Evolutionary conservation across 2,888 invertebrate genomes (phyloP).

Genomic region (Galeopsomyia nigrocyanea): DNA sequence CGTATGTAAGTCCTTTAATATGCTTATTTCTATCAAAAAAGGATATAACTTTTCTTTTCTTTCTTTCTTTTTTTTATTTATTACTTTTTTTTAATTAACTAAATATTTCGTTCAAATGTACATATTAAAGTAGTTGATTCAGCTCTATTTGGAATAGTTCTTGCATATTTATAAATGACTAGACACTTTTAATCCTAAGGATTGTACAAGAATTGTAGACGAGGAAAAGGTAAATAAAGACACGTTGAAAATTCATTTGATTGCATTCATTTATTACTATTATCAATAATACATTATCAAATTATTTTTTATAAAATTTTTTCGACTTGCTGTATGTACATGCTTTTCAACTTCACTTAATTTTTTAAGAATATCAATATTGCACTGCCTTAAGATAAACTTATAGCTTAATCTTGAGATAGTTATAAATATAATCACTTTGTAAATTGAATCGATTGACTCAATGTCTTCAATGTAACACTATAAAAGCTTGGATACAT

Average conservation of each 20-base stretch:
- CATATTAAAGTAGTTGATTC: slow-evolving; percentile 45
- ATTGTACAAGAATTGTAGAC: slow-evolving; percentile 43
- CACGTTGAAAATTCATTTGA: slow-evolving; percentile 21
- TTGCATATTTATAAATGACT: slow-evolving; percentile 46
- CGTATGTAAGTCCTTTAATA: slow-evolving; percentile 38
- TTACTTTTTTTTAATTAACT: slow-evolving; percentile 22
- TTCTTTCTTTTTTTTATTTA: not conserved
- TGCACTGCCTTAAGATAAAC: too few relatives aligned
- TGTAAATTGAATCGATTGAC: too few relatives aligned
- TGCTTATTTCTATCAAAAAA: slow-evolving; percentile 33
- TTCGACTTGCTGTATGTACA: too few relatives aligned
- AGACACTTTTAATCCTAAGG: slow-evolving; percentile 41
- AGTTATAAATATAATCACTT: too few relatives aligned
- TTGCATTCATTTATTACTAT: not conserved
- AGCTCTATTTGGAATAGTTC: slow-evolving; percentile 36
- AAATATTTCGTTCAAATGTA: slow-evolving; percentile 42
- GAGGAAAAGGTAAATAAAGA: slow-evolving; percentile 44
- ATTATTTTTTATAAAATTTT: too few relatives aligned
- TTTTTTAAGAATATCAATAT: too few relatives aligned
- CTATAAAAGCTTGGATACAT: too few relatives aligned
- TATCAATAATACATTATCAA: too few relatives aligned
- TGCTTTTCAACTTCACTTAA: too few relatives aligned
- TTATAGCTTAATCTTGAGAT: too few relatives aligned
- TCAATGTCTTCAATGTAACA: too few relatives aligned
- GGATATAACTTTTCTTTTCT: slow-evolving; percentile 30